Percentiles rank a stretch among this genome's conserved stretches.
These are phyloP conservation scores for Cephalopterus ornatus DNA, from an alignment of 2,113 vertebrate species.

Conservation along the genomic window DNA sequence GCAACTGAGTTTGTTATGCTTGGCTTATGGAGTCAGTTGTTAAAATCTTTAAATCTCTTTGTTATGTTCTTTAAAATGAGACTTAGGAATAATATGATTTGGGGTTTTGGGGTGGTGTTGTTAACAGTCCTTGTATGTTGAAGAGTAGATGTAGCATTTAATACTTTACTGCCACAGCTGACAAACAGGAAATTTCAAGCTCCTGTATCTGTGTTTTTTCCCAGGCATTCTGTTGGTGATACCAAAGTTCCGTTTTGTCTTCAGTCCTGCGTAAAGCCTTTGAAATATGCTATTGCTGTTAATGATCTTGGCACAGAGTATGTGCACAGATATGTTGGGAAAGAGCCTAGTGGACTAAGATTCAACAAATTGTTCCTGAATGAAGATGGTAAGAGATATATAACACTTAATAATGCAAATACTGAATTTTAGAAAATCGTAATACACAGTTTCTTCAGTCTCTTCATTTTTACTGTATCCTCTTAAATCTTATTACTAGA, in stretches of 20 bases:
- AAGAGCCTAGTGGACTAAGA: slow-evolving; percentile 94
- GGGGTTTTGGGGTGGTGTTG: fast-evolving
- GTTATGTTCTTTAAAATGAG: background rate
- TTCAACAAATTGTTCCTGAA: slow-evolving; percentile 99
- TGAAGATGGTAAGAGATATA: slow-evolving; percentile 87
- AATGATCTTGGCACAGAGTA: slow-evolving; percentile 96
- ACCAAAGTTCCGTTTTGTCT: slow-evolving; percentile 98
- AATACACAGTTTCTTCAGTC: background rate
- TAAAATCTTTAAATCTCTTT: background rate
- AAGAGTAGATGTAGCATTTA: background rate
- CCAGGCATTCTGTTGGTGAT: slow-evolving; percentile 93
- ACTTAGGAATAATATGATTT: background rate
- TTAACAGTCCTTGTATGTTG: background rate
- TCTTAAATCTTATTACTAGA: background rate
- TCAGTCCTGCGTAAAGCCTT: slow-evolving; percentile 95
- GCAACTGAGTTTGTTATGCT: background rate
- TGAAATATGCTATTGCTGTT: slow-evolving; percentile 95
- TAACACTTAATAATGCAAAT: background rate
- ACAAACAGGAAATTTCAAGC: background rate
- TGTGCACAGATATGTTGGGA: slow-evolving; percentile 96
- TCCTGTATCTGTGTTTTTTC: slow-evolving; percentile 1
- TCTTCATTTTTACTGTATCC: background rate
- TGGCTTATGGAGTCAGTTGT: background rate
- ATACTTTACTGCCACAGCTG: background rate
- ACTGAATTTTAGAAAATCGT: background rate